These are phyloP conservation scores for Cherax destructor DNA, from an alignment of 1,140 invertebrate species.

Conservation along the genomic window DNA sequence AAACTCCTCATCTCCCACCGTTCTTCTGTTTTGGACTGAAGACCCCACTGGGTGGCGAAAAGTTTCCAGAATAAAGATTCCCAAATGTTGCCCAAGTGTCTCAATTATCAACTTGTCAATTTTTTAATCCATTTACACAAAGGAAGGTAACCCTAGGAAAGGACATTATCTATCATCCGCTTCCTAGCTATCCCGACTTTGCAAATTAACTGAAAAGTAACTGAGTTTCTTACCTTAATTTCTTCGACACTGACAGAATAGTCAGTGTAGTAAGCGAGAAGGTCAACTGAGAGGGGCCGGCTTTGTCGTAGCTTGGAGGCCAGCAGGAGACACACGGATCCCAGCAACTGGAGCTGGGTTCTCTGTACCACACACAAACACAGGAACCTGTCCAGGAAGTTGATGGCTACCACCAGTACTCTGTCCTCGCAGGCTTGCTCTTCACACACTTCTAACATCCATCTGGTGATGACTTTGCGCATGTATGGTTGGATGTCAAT, in stretches of 20 bases:
- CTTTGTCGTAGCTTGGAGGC: slow-evolving; percentile 93
- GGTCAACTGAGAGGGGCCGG: slow-evolving; percentile 85
- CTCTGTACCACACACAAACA: slow-evolving; percentile 83
- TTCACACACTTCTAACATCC: slow-evolving; percentile 89
- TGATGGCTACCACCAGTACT: slow-evolving; percentile 92
- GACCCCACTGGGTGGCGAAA: too few species aligned
- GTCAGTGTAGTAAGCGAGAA: slow-evolving; percentile 93
- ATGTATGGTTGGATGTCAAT: slow-evolving; percentile 91
- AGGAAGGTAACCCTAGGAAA: too few species aligned
- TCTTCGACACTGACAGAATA: slow-evolving; percentile 90
- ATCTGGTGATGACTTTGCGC: slow-evolving; percentile 93
- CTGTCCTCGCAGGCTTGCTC: slow-evolving; percentile 84
- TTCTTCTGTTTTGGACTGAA: too few species aligned
- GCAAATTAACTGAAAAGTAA: too few species aligned
- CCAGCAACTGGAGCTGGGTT: slow-evolving; percentile 91
- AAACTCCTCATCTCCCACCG: too few species aligned
- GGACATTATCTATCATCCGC: too few species aligned
- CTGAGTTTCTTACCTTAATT: slow-evolving; percentile 91
- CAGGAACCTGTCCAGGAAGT: slow-evolving; percentile 94
- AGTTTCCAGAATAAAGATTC: too few species aligned
- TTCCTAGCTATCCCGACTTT: too few species aligned
- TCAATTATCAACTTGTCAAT: too few species aligned
- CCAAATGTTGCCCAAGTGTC: too few species aligned
- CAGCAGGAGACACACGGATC: slow-evolving; percentile 90
- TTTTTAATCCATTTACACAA: too few species aligned